A percentile compares a stretch with the other conserved stretches of the same genome.
phyloP scores from a whole-genome alignment of 2,797 vertebrate genomes.

The Oryzias dopingdopingensis region DNA sequence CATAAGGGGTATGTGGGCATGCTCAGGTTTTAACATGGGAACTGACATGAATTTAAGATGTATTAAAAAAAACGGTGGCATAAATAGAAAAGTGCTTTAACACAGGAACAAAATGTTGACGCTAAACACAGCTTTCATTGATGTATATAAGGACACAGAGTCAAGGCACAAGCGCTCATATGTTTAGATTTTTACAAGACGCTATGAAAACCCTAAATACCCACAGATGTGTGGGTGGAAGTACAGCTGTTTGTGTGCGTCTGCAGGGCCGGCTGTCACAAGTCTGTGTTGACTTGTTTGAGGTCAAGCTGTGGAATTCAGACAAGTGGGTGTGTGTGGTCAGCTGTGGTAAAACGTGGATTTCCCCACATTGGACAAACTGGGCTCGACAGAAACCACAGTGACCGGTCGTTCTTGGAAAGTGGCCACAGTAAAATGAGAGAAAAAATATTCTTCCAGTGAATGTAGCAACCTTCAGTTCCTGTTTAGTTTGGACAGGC shows the following conservation, averaged over 20 bases:
- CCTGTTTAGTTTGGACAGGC: constrained; percentile 24
- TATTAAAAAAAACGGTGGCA: constrained; percentile 1
- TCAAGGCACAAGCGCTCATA: constrained; percentile 12
- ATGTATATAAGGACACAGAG: constrained; percentile 4
- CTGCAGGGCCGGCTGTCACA: constrained; percentile 52
- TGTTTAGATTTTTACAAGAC: constrained; percentile 45
- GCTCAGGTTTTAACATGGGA: too few relatives aligned
- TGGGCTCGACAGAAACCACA: constrained; percentile 45
- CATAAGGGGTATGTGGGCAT: too few relatives aligned
- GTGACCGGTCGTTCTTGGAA: constrained; percentile 42
- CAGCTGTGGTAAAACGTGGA: constrained; percentile 63
- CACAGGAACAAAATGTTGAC: constrained; percentile 10
- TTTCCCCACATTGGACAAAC: constrained; percentile 61
- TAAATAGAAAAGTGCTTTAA: constrained; percentile 12
- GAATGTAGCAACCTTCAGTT: constrained; percentile 36
- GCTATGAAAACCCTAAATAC: constrained; percentile 52
- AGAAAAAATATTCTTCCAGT: constrained; percentile 16
- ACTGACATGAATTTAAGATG: not conserved
- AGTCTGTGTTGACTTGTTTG: constrained; percentile 54
- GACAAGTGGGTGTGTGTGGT: constrained; percentile 78
- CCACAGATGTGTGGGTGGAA: constrained; percentile 44
- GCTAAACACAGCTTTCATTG: constrained; percentile 24
- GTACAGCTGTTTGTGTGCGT: constrained; percentile 38
- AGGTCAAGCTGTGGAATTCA: constrained; percentile 75
- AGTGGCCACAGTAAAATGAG: constrained; percentile 36